Evolutionary conservation across 2,113 vertebrate genomes (phyloP).

Genomic region (Solenodon paradoxus): DNA sequence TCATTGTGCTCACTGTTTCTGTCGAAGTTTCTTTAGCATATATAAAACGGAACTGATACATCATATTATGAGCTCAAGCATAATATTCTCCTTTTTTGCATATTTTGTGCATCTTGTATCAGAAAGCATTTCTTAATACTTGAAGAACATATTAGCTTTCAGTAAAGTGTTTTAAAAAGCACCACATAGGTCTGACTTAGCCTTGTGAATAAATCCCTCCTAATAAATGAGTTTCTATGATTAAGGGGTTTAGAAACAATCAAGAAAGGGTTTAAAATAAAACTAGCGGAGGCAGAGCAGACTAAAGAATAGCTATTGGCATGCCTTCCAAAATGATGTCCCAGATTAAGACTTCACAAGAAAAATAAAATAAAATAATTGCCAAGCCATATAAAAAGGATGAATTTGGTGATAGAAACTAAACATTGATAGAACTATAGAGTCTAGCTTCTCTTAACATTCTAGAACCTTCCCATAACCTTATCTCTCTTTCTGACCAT

Average conservation of each 20-base stretch:
- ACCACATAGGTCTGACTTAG: not conserved
- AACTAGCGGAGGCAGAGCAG: slow-evolving; percentile 1
- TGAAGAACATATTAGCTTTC: not conserved
- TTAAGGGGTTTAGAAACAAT: slow-evolving; percentile 65
- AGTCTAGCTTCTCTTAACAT: not conserved
- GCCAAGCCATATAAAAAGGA: slow-evolving; percentile 35
- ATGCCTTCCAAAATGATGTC: slow-evolving; percentile 45
- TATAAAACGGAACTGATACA: not conserved
- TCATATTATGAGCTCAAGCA: not conserved
- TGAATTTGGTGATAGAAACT: slow-evolving; percentile 5
- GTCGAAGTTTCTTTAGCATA: not conserved
- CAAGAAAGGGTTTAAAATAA: slow-evolving; percentile 66
- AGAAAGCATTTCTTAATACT: not conserved
- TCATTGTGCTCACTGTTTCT: not conserved
- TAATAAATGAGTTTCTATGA: slow-evolving; percentile 57
- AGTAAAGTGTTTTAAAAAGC: not conserved
- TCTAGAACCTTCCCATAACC: not conserved
- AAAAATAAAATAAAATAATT: slow-evolving; percentile 48
- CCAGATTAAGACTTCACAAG: slow-evolving; percentile 42
- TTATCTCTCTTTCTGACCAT: not conserved
- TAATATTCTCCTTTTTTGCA: not conserved
- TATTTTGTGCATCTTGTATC: not conserved
- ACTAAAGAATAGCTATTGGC: slow-evolving; percentile 37
- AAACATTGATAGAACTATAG: not conserved
- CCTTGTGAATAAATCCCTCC: slow-evolving; percentile 43